A percentile compares a stretch with the other conserved stretches of the same genome.
Evolutionary conservation across 2,113 vertebrate species (phyloP).

Genomic region (Ceyx melanurus): DNA sequence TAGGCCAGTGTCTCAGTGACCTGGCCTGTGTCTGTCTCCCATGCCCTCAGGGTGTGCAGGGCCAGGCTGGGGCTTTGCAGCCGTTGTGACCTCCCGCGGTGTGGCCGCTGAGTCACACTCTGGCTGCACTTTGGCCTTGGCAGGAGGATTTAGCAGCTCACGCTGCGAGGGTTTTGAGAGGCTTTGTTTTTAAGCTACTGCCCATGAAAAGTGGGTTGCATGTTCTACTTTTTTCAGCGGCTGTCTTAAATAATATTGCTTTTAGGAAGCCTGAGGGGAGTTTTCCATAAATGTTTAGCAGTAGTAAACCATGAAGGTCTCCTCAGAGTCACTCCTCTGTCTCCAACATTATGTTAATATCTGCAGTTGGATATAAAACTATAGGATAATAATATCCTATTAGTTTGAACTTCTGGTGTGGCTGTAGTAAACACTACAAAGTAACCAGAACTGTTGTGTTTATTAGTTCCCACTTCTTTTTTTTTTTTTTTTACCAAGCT

Average conservation of each 20-base stretch:
- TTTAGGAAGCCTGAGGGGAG: background rate
- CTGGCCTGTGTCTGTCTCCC: background rate
- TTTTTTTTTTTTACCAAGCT: background rate
- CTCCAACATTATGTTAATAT: background rate
- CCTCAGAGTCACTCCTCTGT: background rate
- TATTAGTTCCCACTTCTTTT: background rate
- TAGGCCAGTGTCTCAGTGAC: background rate
- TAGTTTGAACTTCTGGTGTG: background rate
- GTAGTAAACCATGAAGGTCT: background rate
- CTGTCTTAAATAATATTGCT: background rate
- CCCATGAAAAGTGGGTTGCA: background rate
- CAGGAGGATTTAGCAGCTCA: background rate
- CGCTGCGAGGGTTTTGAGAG: background rate
- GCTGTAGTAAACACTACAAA: background rate
- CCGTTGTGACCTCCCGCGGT: rapidly evolving
- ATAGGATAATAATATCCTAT: background rate
- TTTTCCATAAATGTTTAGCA: background rate
- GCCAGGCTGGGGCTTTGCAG: background rate
- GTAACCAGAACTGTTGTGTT: background rate
- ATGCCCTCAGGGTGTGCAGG: background rate
- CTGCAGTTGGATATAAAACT: background rate
- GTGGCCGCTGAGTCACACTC: background rate
- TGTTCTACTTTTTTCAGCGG: background rate
- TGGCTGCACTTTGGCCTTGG: background rate
- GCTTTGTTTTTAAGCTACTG: slow-evolving; percentile 29